phyloP scores from a whole-genome alignment of 2,888 invertebrate genomes.

The Melangyna quadrimaculata region DNA sequence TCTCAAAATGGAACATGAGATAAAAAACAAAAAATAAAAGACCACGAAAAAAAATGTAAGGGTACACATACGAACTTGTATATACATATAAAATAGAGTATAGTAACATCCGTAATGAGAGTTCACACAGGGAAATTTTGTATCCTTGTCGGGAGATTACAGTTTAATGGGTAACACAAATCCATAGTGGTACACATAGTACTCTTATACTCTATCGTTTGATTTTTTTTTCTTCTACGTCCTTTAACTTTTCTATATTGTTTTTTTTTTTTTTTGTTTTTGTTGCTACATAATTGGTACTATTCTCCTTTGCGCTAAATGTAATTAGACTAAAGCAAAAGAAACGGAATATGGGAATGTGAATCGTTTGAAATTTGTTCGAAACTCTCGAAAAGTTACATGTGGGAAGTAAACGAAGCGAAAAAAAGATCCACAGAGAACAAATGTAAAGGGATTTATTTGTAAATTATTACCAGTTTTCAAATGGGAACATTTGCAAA shows the following conservation, averaged over 20 bases:
- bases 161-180: slow-evolving; percentile 69
- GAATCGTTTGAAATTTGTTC: slow-evolving; percentile 65
- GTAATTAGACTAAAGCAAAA: slow-evolving; percentile 61
- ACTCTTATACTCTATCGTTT: slow-evolving; percentile 26
- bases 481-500: slow-evolving; percentile 55
- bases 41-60: slow-evolving; percentile 25
- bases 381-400: slow-evolving; percentile 63
- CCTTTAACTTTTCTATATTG: background rate
- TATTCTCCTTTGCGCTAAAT: slow-evolving; percentile 26
- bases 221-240: background rate
- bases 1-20: slow-evolving; percentile 50
- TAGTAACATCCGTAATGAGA: slow-evolving; percentile 61
- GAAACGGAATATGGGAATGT: no score
- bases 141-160: slow-evolving; percentile 69
- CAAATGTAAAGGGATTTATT: slow-evolving; percentile 49
- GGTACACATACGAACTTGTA: slow-evolving; percentile 7
- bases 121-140: slow-evolving; percentile 65
- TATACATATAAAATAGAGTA: background rate
- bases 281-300: slow-evolving; percentile 2
- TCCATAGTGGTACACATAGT: slow-evolving; percentile 35
- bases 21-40: slow-evolving; percentile 22
- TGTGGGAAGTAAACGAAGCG: slow-evolving; percentile 37
- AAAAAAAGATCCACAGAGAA: slow-evolving; percentile 26
- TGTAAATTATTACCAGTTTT: slow-evolving; percentile 64
- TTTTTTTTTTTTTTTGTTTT: background rate